phyloP scores from a whole-genome alignment of 2,113 vertebrate species.

The Mionectes macconnelli region DNA sequence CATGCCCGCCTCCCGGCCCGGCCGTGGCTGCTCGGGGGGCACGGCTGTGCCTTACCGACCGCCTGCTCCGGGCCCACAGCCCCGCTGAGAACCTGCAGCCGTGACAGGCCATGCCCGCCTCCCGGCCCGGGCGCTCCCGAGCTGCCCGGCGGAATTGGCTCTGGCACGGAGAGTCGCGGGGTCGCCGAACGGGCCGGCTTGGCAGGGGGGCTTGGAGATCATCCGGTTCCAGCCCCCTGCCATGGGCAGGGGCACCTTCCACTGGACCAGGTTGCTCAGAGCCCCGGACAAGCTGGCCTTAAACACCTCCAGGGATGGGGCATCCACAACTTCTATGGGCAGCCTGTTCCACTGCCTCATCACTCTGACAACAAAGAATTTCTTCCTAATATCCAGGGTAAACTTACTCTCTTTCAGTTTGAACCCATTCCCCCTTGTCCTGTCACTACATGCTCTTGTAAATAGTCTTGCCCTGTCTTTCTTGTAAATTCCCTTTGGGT shows the following conservation, averaged over 20 bases:
- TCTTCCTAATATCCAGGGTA: not conserved
- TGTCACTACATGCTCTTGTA: not conserved
- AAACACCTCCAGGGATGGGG: not conserved
- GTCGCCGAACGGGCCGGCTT: not conserved
- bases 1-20: accelerated
- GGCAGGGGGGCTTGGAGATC: not conserved
- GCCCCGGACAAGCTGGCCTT: not conserved
- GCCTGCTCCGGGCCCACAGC: too few relatives aligned
- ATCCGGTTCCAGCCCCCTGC: not conserved
- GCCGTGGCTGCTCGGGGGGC: too few relatives aligned
- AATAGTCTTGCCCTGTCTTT: not conserved
- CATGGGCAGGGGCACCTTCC: not conserved
- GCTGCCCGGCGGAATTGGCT: too few relatives aligned
- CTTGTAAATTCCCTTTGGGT: not conserved
- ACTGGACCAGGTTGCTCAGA: not conserved
- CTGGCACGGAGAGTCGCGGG: not conserved
- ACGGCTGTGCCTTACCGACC: accelerated
- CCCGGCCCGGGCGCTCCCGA: accelerated
- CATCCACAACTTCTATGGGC: not conserved
- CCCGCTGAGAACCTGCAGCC: accelerated
- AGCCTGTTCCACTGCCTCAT: not conserved
- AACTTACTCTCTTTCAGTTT: not conserved
- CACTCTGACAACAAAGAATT: not conserved
- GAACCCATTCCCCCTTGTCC: not conserved
- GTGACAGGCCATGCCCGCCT: accelerated